Percentiles rank a stretch among this genome's conserved stretches.
phyloP scores from a whole-genome alignment of 2,113 vertebrate genomes.

The Tachuris rubrigastra region DNA sequence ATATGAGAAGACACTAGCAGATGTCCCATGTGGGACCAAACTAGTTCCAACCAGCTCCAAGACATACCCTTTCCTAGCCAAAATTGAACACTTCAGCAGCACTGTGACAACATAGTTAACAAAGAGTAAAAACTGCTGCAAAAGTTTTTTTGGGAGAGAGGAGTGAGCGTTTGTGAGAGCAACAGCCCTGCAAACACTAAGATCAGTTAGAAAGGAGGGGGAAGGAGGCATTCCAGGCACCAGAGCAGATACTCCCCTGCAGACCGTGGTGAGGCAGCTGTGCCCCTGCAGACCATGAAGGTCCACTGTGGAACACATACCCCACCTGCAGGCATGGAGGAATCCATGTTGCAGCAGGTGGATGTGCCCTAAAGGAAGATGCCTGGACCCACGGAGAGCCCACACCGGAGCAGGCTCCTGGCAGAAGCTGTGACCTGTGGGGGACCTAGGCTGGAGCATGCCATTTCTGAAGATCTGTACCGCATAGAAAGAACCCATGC shows the following conservation, averaged over 20 bases:
- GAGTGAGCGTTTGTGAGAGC: background rate
- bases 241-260: background rate
- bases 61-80: background rate
- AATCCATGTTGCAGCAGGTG: background rate
- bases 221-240: background rate
- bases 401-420: no score
- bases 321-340: background rate
- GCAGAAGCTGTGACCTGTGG: background rate
- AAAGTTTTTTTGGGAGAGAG: background rate
- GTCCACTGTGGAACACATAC: background rate
- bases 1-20: background rate
- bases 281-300: background rate
- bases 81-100: background rate
- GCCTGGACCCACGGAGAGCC: background rate
- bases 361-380: background rate
- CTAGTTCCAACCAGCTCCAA: background rate
- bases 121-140: background rate
- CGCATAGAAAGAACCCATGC: rapidly evolving
- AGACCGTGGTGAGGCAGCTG: background rate
- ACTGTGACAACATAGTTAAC: background rate
- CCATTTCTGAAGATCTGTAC: background rate
- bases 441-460: background rate
- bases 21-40: no score
- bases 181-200: background rate
- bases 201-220: background rate